Conservation (phyloP, 2,888 invertebrate species). For the Lepidonotus clava region DNA sequence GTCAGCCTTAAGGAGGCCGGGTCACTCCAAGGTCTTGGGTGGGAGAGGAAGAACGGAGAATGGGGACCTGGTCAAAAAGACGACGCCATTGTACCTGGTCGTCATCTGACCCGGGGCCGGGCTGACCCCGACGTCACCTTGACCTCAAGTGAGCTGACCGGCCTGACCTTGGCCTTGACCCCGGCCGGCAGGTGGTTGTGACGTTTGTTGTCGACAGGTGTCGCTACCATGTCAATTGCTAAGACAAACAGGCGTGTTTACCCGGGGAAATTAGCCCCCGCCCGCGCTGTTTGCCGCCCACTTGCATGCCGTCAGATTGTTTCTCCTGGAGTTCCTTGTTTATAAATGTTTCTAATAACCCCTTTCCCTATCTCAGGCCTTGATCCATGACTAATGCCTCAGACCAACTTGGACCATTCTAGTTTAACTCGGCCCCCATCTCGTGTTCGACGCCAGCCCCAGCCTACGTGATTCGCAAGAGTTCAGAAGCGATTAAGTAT, state of each 20-base stretch:
- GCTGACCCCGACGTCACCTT: background rate
- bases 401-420: no score
- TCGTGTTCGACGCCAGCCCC: background rate
- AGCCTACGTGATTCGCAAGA: background rate
- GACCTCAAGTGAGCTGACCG: slow-evolving; percentile 37
- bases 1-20: slow-evolving; percentile 32
- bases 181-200: slow-evolving; percentile 15
- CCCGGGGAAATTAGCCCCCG: slow-evolving; percentile 33
- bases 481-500: background rate
- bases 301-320: background rate
- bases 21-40: background rate
- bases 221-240: background rate
- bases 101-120: background rate
- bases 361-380: background rate
- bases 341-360: slow-evolving; percentile 41
- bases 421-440: no score
- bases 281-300: slow-evolving; percentile 13
- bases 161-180: slow-evolving; percentile 11
- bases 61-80: no score
- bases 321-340: background rate
- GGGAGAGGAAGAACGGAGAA: background rate
- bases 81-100: no score
- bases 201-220: slow-evolving; percentile 42
- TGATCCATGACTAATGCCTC: background rate
- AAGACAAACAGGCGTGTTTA: slow-evolving; percentile 19